These are phyloP conservation scores for Amazona guildingii DNA, from an alignment of 2,113 vertebrate genomes.

Conservation along the genomic window DNA sequence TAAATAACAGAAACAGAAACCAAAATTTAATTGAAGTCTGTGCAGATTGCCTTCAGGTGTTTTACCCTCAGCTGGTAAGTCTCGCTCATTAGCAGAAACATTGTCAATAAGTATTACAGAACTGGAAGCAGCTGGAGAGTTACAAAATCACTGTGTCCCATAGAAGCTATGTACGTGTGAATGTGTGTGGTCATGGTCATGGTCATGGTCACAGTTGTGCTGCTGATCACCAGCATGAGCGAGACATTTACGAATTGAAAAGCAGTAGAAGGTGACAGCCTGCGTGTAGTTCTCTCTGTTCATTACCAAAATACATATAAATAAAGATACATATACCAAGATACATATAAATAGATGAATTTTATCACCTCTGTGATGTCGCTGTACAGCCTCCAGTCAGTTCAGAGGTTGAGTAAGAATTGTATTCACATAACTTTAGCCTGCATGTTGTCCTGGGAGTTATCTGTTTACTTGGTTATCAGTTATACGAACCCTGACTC, in stretches of 20 bases:
- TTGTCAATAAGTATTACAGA: slow-evolving; percentile 45
- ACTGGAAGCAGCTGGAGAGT: slow-evolving; percentile 25
- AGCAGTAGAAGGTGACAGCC: background rate
- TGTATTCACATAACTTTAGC: background rate
- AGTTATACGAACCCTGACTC: background rate
- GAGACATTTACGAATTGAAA: background rate
- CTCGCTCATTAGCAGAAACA: slow-evolving; percentile 56
- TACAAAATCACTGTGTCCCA: background rate
- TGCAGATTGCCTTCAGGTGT: slow-evolving; percentile 37
- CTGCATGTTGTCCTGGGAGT: background rate
- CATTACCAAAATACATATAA: background rate
- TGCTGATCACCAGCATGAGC: background rate
- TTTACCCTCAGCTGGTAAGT: slow-evolving; percentile 30
- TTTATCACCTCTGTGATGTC: background rate
- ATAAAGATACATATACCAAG: background rate
- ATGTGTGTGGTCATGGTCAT: background rate
- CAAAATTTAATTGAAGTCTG: slow-evolving; percentile 45
- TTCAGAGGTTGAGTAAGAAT: background rate
- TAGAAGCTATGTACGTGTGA: background rate
- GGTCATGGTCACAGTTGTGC: background rate
- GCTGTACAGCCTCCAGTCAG: background rate
- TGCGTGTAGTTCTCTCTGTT: background rate
- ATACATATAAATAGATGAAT: background rate
- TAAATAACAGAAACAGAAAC: slow-evolving; percentile 61
- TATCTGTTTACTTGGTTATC: background rate